These are phyloP conservation scores for Notothenia coriiceps DNA, from an alignment of 2,113 vertebrate species.

Conservation along the genomic window DNA sequence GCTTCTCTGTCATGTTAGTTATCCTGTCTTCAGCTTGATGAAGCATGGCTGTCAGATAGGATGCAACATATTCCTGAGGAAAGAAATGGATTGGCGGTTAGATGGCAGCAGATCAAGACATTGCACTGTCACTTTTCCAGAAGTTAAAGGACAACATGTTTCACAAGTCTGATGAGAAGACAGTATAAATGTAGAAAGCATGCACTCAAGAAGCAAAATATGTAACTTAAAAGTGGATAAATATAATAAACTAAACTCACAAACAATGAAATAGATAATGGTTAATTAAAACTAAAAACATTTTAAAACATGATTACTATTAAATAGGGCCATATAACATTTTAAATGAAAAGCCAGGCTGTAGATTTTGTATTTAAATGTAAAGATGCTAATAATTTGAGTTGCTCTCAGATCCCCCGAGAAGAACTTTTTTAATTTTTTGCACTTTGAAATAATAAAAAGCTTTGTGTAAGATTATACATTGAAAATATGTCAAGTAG, in stretches of 20 bases:
- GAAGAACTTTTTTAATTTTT: neutral
- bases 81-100: conserved; percentile 15
- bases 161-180: neutral
- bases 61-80: neutral
- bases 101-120: neutral
- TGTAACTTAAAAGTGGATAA: too few species aligned
- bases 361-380: too few species aligned
- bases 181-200: too few species aligned
- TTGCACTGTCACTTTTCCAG: neutral
- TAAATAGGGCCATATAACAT: too few species aligned
- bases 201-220: neutral
- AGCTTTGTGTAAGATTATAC: neutral
- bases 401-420: neutral
- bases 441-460: neutral
- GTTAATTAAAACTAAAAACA: neutral
- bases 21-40: conserved; percentile 1
- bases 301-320: neutral
- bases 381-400: neutral
- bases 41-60: neutral
- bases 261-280: neutral
- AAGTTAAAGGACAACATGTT: neutral
- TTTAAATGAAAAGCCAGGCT: neutral
- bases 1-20: neutral
- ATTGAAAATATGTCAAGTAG: neutral
- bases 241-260: neutral